Evolutionary conservation across 2,888 invertebrate genomes (phyloP), one percentile per base, ranked within the genome.

Genomic region (Steinernema hermaphroditum): DNA sequence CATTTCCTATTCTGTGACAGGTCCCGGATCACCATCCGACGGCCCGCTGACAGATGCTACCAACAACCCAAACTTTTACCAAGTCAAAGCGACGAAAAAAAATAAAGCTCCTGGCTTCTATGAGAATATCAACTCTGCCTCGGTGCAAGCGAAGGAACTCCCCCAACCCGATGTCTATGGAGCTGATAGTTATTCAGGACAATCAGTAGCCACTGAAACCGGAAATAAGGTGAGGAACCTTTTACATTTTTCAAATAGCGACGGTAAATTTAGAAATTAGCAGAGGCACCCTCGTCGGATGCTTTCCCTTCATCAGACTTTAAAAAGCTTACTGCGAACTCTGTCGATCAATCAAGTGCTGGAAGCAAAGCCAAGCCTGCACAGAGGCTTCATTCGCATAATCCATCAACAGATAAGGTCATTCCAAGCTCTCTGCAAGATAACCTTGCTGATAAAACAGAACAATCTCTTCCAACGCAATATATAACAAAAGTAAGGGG

Each of bases 21-120:
- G 62, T 34, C 62, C 62, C 32, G 62, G 62, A 32, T 62, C 62
- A 29, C 62, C 62, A 8, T 14, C 27, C 32, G 62, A 29, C 32
- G 62, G 62, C 62, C 1, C 32, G 14, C 16, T 62, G 62, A 29
- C 29, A 29, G 27, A 27, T 29, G 62, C 16, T 24, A 32, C 62
- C 12, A 32, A 29, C 62, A 62, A 62, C 32, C 62, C 62, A 1
- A 62, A 62, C 32, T 62, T 62, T 34, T 62, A 62, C 29, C 62
- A 32, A 34, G 16, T 62, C 16, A 62, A 62, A 29, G 16, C 22
- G 32, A 8, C 62, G 29, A 29, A 62, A 29, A 62, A 29, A 32
- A 14, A 16, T 9, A 62, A 62, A 14, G 32, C 4, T 37, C 37
- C 29, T 9, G 22, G 4, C 46, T 4, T 46, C 46, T 46, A 46